Evolutionary conservation across 2,797 vertebrate genomes (phyloP), one percentile per base, ranked within the genome.

Genomic region (Philypnodon macrostomus): DNA sequence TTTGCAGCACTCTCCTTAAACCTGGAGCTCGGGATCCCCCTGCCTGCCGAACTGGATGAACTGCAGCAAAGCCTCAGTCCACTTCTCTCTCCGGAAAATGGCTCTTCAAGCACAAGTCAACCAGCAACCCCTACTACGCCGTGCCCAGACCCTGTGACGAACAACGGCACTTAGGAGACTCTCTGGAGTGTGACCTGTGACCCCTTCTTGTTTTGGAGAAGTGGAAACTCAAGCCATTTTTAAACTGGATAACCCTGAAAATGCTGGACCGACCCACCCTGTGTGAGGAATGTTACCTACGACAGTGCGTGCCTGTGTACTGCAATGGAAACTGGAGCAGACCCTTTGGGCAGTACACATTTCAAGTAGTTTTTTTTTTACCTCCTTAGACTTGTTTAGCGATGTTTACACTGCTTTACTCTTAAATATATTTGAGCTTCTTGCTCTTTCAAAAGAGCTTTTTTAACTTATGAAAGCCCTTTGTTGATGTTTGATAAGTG

Each of bases 41-140:
- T 98, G 31, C 96, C 95, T 0, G 89, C 92, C 0, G 95, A 97
- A 80, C 83, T 98, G 75, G 95, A 98, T n/a, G 91, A 94, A 68
- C 87, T 96, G 67, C 93, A 97, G 63, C 93, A 94, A 63, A 89
- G 84, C 3, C 83, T 96, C 73, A 92, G 84, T 46, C 19, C 71
- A 51, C 89, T 93, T 62, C 86, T 94, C 0, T 89, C 90, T 74
- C 80, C 93, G 59, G 92, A 73, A 70, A 64, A 75, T 35, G n/a
- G 58, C 63, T 41, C 78, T 67, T 58, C 90, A 70, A 75, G 45
- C 47, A 5, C 74, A 1, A 58, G 72, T 9, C 58, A 67, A 29
- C 27, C 58, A 0, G 0, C 1, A 61, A 1, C 49, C 58, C 76
- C 73, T 10, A 64, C 77, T 61, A 81, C 67, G 63, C 90, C 77